Percentiles rank a stretch among this genome's conserved stretches.
These are phyloP conservation scores for Mercenaria mercenaria DNA, from an alignment of 1,140 invertebrate species.

Conservation along the genomic window DNA sequence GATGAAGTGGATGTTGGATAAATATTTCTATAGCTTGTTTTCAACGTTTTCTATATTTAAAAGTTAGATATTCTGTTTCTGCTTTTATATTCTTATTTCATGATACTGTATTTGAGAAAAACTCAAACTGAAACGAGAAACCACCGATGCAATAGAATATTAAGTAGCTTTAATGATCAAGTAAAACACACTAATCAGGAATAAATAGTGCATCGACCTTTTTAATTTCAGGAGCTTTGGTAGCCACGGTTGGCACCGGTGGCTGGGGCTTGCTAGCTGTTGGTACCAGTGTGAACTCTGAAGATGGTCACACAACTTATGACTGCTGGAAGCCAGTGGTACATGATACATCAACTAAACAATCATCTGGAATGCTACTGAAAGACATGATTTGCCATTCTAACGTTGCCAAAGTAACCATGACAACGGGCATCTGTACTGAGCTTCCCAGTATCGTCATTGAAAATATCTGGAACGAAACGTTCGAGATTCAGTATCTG, in stretches of 20 bases:
- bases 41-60: too few relatives aligned
- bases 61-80: too few relatives aligned
- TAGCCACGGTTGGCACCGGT: background rate
- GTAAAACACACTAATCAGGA: background rate
- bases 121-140: too few relatives aligned
- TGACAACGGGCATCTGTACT: background rate
- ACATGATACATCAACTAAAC: background rate
- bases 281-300: background rate
- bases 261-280: background rate
- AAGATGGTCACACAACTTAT: background rate
- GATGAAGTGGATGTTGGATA: too few relatives aligned
- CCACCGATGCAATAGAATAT: too few relatives aligned
- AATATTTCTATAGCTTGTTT: too few relatives aligned
- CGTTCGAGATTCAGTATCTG: slow-evolving; percentile 25
- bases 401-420: slow-evolving; percentile 1
- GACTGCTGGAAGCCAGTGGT: slow-evolving; percentile 46
- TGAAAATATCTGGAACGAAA: slow-evolving; percentile 46
- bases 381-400: slow-evolving; percentile 29
- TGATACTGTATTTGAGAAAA: too few relatives aligned
- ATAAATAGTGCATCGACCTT: background rate
- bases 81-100: too few relatives aligned
- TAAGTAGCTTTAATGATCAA: background rate
- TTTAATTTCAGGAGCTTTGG: background rate
- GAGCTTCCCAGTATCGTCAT: background rate
- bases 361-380: slow-evolving; percentile 27